Conservation (phyloP, 2,797 vertebrate species). For the Onychomys arenicola region DNA sequence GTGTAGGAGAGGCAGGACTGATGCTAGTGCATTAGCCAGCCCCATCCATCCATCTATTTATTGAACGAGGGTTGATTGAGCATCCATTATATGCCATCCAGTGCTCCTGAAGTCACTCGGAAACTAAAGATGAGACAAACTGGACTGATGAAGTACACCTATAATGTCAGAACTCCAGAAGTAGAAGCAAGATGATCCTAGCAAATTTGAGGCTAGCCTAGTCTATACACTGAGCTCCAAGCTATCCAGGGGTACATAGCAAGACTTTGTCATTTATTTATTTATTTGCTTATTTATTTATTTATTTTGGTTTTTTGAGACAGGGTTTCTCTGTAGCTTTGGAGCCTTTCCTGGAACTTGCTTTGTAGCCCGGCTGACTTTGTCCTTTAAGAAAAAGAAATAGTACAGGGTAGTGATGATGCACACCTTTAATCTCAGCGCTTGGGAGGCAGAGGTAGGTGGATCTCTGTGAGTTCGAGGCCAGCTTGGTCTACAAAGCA, state of each 20-base stretch:
- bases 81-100: background rate
- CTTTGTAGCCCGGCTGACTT: too few species aligned
- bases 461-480: too few species aligned
- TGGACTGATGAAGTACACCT: background rate
- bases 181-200: background rate
- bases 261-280: background rate
- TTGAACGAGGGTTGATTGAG: background rate
- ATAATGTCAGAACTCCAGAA: background rate
- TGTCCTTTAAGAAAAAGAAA: too few species aligned
- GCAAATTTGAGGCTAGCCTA: background rate
- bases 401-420: too few species aligned
- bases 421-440: too few species aligned
- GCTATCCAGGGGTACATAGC: too few species aligned
- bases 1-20: background rate
- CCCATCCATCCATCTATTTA: background rate
- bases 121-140: background rate
- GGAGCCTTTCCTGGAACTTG: too few species aligned
- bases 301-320: too few species aligned
- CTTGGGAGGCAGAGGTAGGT: too few species aligned
- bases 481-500: too few species aligned
- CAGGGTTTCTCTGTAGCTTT: too few species aligned
- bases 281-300: too few species aligned
- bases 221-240: background rate
- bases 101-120: background rate
- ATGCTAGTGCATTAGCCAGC: background rate